Evolutionary conservation across 1,140 invertebrate species (phyloP).

Genomic region (Hycleus cichorii): DNA sequence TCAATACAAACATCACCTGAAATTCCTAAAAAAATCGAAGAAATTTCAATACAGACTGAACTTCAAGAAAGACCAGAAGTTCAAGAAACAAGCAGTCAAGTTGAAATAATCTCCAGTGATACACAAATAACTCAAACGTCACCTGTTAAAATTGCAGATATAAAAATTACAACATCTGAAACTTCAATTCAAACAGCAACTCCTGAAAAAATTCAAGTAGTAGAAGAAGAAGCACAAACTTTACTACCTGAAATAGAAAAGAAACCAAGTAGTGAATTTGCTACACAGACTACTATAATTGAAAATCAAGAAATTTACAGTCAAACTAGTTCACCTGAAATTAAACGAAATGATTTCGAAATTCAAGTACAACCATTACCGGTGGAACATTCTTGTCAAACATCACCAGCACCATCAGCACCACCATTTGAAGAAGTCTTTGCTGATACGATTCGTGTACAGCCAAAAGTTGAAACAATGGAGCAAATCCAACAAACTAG

Average conservation of each 20-base stretch:
- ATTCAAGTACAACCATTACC: constrained; percentile 33
- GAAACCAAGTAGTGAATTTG: constrained; percentile 40
- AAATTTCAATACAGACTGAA: constrained; percentile 42
- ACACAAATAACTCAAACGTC: constrained; percentile 30
- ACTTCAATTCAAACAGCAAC: constrained; percentile 49
- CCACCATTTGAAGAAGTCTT: constrained; percentile 21
- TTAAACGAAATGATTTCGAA: constrained; percentile 33
- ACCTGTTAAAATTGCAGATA: constrained; percentile 25
- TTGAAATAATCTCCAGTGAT: constrained; percentile 27
- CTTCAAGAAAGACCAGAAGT: constrained; percentile 29
- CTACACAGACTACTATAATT: constrained; percentile 32
- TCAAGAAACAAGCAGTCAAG: constrained; percentile 35
- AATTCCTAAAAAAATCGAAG: constrained; percentile 38
- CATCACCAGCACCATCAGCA: constrained; percentile 42
- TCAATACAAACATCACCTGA: constrained; percentile 55
- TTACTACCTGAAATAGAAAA: constrained; percentile 38
- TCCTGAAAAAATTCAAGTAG: constrained; percentile 29
- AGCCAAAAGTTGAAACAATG: constrained; percentile 20
- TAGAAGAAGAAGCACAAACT: constrained; percentile 42
- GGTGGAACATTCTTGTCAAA: constrained; percentile 41
- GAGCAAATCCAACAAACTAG: constrained; percentile 44
- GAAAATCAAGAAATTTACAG: constrained; percentile 41
- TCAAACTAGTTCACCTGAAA: constrained; percentile 43
- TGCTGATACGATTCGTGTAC: constrained; percentile 19
- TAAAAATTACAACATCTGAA: constrained; percentile 41